Evolutionary conservation across 2,888 invertebrate species (phyloP).

Genomic region (Glaucopsyche alexis): DNA sequence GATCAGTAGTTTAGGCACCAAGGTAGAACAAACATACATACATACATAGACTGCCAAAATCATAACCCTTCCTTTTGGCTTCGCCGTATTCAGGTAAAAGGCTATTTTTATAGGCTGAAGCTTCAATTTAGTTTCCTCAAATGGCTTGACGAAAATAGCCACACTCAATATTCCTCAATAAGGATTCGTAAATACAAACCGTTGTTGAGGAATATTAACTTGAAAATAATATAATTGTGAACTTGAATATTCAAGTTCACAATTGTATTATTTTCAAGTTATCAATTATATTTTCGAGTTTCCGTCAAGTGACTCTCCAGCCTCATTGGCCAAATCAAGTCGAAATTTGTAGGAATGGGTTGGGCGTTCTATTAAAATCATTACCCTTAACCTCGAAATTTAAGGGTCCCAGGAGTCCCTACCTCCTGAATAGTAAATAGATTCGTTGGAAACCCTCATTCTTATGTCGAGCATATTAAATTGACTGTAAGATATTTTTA

Average conservation of each 20-base stretch:
- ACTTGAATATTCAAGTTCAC: neutral
- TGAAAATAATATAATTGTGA: no score
- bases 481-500: slow-evolving; percentile 1
- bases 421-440: slow-evolving; percentile 7
- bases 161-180: neutral
- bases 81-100: no score
- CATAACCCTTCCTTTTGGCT: no score
- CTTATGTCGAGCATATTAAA: slow-evolving; percentile 4
- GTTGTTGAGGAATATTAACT: no score
- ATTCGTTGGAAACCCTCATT: slow-evolving; percentile 6
- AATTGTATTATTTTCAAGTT: slow-evolving; percentile 7
- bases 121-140: neutral
- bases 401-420: neutral
- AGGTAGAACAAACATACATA: no score
- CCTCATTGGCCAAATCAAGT: neutral
- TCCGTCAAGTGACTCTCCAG: neutral
- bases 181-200: no score
- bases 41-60: no score
- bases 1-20: no score
- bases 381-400: slow-evolving; percentile 9
- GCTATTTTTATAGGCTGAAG: no score
- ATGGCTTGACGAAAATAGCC: neutral
- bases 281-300: slow-evolving; percentile 6
- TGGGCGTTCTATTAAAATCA: slow-evolving; percentile 12
- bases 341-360: neutral